Evolutionary conservation across 1,140 invertebrate species (phyloP), one percentile per base, ranked within the genome.

Genomic region (Ctenoplectra terminalis): DNA sequence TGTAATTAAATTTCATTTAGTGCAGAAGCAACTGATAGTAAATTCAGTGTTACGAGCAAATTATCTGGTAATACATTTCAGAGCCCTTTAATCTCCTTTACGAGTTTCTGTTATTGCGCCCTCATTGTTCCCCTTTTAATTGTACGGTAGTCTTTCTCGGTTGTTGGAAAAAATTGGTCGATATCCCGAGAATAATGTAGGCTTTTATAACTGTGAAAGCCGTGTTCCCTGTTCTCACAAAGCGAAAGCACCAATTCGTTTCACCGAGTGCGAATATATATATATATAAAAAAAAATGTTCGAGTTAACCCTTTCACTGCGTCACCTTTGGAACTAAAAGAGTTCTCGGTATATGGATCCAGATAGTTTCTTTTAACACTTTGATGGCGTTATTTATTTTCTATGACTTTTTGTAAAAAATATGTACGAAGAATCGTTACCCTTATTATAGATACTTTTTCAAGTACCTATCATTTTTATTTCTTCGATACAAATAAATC

Each of bases 31-130:
- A 40, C 4, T 40, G 9, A 40, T 40, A 4, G 40, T 9, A n/a
- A 9, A 7, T 26, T 31, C 9, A 67, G 20, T 26, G 73, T 66
- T 52, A 31, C 11, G 11, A 15, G 40, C 46, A 58, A 72, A 60
- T 20, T 43, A 26, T 43, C 7, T 6, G 17, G 54, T 46, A 46
- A 72, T 60, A 72, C 56, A 72, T 72, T 72, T 60, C 20, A 29
- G 34, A n/a, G 7, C 26, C 48, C 48, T 56, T 54, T 76, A 76
- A 54, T 56, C 26, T 67, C 8, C 37, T 56, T 40, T 52, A 54
- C 46, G 46, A 52, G n/a, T 46, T 74, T 66, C 60, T 75, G 48
- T 43, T 76, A 76, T 67, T 67, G 48, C 37, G 13, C 8, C 48
- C 13, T 40, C 37, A 34, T 54, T 56, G 37, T 54, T 48, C 61